Evolutionary conservation across 2,113 vertebrate genomes (phyloP), one percentile per base, ranked within the genome.

Genomic region (Saguinus midas): DNA sequence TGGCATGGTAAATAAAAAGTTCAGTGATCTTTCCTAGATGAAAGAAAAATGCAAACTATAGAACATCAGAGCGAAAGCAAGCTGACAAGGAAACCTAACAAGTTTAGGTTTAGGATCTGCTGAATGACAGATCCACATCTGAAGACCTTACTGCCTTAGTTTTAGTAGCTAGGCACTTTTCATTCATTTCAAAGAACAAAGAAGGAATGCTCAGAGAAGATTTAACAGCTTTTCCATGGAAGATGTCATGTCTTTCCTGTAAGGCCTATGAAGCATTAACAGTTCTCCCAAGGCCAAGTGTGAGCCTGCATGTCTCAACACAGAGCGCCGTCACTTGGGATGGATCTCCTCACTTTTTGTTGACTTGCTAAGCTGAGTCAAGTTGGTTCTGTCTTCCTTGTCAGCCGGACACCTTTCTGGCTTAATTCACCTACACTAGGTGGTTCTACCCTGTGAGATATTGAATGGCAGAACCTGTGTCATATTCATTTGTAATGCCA

Each of bases 361-460:
- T 23, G 11, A 25, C 17, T 55, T 4, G 11, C 8, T 11, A n/a
- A 55, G 21, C 43, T 37, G 48, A 70, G 70, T 27, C 23, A 32
- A 55, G 48, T 29, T 0, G 0, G 2, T 1, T 2, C 4, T 21
- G 25, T 12, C 21, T 21, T 35, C 10, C 37, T 64, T 13, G 11
- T 23, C n/a, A 10, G 27, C 50, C 58, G 7, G 8, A 21, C 1
- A 5, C 40, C 52, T 45, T 57, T 55, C 35, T 14, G 29, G 32
- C 27, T 0, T 50, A 5, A 45, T 29, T 43, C 20, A 6, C 57
- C 43, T 29, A 0, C 0, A 0, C 10, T 5, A 1, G 1, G 5
- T 64, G 48, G 14, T n/a, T 37, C 40, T 86, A 1, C 17, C 5
- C 35, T 37, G 45, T 29, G 16, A 50, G 32, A 20, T 10, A 11